A percentile compares a stretch with the other conserved stretches of the same genome.
These are phyloP conservation scores for Dermatophagoides farinae DNA, from an alignment of 1,140 invertebrate species.

Conservation along the genomic window DNA sequence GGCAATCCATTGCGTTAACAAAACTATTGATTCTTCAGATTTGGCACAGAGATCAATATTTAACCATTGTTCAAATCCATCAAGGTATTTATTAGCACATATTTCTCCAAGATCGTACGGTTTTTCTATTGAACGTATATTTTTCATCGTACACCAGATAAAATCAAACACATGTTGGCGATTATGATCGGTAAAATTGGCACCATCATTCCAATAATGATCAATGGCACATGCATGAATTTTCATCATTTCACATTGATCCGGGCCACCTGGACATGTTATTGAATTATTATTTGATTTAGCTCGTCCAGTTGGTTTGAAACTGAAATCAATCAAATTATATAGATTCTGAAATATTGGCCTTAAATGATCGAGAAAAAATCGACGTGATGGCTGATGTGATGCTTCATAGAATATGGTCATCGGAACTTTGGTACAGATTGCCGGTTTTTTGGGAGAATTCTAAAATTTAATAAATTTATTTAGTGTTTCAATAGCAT, in stretches of 20 bases:
- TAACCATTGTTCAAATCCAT: background rate
- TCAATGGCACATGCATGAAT: constrained; percentile 9
- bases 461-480: background rate
- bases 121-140: background rate
- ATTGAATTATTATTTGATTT: background rate
- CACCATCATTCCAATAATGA: constrained; percentile 11
- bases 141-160: constrained; percentile 5
- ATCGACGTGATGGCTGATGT: background rate
- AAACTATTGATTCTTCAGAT: background rate
- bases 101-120: background rate
- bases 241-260: constrained; percentile 6
- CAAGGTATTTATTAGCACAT: background rate
- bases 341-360: background rate
- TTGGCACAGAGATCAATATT: background rate
- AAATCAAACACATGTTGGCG: constrained; percentile 14
- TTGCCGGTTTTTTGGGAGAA: background rate
- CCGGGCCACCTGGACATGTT: background rate
- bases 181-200: constrained; percentile 6
- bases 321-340: constrained; percentile 4
- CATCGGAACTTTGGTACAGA: constrained; percentile 5
- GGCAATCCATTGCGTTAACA: background rate
- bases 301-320: constrained; percentile 7
- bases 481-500: background rate
- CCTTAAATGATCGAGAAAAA: constrained; percentile 3
- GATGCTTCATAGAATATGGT: constrained; percentile 1